Base-by-base conservation (phyloP, 2,113 vertebrate genomes). In the Rhineura floridana region DNA sequence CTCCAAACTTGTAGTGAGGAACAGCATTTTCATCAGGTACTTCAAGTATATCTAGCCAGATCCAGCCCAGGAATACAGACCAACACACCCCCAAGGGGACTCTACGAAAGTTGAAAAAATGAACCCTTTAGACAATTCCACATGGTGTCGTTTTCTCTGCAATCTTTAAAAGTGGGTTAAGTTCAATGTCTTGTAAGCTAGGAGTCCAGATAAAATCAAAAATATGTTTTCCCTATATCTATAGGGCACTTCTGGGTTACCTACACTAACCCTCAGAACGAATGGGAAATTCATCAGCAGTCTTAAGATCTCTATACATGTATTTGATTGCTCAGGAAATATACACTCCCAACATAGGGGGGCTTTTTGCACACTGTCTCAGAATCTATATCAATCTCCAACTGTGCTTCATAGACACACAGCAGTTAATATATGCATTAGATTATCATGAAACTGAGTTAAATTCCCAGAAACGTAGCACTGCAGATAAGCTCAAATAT, bases 1-100 rank as follows among this genome's bases (percentile, higher is more conserved):
- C 98, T 83, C 97, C 98, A 36, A 97, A 93, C 86, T 96, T 94
- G 83, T 99, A 99, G 93, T 98, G 95, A 59, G 99, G 98, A 90
- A 99, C 89, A 2, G 94, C 89, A 77, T 96, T 92, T 69, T 98
- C 96, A 90, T 99, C 97, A 1, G 99, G 98, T 44, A 97, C 96
- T 96, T 99, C 97, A 50, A 99, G 97, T 84, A 98, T 92, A 92
- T 96, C 96, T 48, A 98, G 93, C 98, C 99, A 99, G 92, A 99
- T 94, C 94, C 96, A 97, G 81, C 97, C 96, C 92, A 99, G 96
- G 83, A 98, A 89, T 36, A 95, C 6, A 21, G 97, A 98, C 98
- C 98, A 99, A 88, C 98, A 90, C n/a, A 97, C 93, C 81, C 99
- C 98, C 52, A 99, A 95, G 13, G 98, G 99, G 48, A 99, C 96